Evolutionary conservation across 53 echinoderm and acorn worm species (phyloP), one percentile per base, ranked within the genome.

Genomic region (Temnopleurus reevesii): DNA sequence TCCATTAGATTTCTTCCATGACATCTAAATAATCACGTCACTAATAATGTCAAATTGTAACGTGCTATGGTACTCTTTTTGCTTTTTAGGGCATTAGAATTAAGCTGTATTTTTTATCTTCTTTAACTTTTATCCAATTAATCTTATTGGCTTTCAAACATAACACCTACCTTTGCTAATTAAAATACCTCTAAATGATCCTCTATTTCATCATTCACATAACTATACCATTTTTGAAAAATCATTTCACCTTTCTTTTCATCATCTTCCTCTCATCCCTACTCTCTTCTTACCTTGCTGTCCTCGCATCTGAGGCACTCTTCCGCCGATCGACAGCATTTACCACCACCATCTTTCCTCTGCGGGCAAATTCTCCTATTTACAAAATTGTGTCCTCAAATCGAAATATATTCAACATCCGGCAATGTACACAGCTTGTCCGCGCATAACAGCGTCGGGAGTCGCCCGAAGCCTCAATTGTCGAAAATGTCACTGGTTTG

Each of bases 241-340:
- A 55, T 55, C 0, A 56, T 81, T 34, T 49, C 33, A 30, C 57
- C 19, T 24, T 60, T n/a, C 23, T 53, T 83, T 23, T 5, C 53
- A 31, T 5, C 53, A 31, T 15, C 15, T 77, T 45, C 5, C 25
- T 77, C 46, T n/a, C 61, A 7, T 9, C 6, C 24, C 24, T 45
- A 9, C 38, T 45, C 1, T 83, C 38, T 83, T 51, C 54, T 17
- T 83, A 83, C 83, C 83, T 83, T 55, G 83, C 30, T 6, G 56
- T 49, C 24, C 56, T 55, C 21, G 83, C 57, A 21, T 83, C 83
- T 6, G 83, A n/a, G 15, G 83, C 23, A 29, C 83, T 83, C 56
- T 83, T 83, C 83, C 83, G 4, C 36, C 83, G 56, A 83, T 83
- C 83, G 5, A 83, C 83, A 5, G 83, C 83, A n/a, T 83, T 83